Percentiles rank a stretch among this genome's conserved stretches.
Evolutionary conservation across 2,888 invertebrate species (phyloP).

Genomic region (Thereva nobilitata): DNA sequence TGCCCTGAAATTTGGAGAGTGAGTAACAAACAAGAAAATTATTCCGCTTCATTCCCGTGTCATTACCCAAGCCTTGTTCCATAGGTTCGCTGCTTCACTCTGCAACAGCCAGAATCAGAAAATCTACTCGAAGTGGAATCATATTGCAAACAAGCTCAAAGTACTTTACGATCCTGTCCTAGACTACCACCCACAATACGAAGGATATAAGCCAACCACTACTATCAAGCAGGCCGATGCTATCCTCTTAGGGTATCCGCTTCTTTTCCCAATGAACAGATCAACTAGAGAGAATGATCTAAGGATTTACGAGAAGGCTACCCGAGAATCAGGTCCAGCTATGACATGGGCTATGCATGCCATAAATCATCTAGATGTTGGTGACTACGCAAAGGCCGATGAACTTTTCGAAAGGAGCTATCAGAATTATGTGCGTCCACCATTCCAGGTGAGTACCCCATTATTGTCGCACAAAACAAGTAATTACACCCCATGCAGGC

Average conservation of each 20-base stretch:
- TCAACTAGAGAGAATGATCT: constrained; percentile 61
- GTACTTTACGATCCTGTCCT: constrained; percentile 59
- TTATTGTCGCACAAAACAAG: no score
- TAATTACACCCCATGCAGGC: no score
- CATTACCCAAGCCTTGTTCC: not conserved
- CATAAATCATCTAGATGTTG: constrained; percentile 61
- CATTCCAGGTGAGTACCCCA: constrained; percentile 60
- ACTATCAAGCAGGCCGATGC: constrained; percentile 66
- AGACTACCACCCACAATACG: constrained; percentile 66
- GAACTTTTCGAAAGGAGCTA: constrained; percentile 62
- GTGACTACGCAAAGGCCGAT: constrained; percentile 57
- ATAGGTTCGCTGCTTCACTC: constrained; percentile 37
- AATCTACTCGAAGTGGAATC: constrained; percentile 46
- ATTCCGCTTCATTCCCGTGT: no score
- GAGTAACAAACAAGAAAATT: constrained; percentile 44
- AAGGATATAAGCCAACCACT: constrained; percentile 59
- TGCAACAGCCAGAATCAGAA: constrained; percentile 29
- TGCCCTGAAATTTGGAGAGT: constrained; percentile 64
- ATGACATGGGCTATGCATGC: constrained; percentile 70
- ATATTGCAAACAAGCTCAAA: constrained; percentile 61
- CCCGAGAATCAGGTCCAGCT: constrained; percentile 62
- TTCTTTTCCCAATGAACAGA: constrained; percentile 62
- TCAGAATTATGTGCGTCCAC: constrained; percentile 62
- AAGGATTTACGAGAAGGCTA: constrained; percentile 62
- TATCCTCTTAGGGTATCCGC: constrained; percentile 63